Percentiles rank a stretch among this genome's conserved stretches.
These are phyloP conservation scores for Lucifuga dentata DNA, from an alignment of 2,113 vertebrate species.

Conservation along the genomic window DNA sequence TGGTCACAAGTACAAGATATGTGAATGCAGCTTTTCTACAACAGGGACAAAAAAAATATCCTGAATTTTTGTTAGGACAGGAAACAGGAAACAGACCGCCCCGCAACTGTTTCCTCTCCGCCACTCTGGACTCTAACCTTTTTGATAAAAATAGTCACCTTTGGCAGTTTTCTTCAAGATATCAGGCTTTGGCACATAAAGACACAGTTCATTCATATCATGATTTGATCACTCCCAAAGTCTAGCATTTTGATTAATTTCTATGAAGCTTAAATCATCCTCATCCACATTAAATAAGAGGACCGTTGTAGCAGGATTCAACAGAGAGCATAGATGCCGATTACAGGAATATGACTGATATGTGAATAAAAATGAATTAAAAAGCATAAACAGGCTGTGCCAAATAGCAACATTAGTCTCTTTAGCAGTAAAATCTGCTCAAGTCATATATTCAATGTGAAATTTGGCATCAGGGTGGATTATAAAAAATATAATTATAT, in stretches of 20 bases:
- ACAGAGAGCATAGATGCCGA: too few relatives aligned
- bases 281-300: too few relatives aligned
- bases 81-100: constrained; percentile 65
- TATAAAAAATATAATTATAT: too few relatives aligned
- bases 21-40: constrained; percentile 12
- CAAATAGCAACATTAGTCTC: neutral
- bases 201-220: neutral
- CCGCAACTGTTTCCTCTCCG: constrained; percentile 50
- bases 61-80: constrained; percentile 23
- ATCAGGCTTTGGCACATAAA: neutral
- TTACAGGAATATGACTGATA: too few relatives aligned
- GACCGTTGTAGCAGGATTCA: too few relatives aligned
- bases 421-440: neutral
- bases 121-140: constrained; percentile 15
- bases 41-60: constrained; percentile 18
- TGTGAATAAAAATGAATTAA: too few relatives aligned
- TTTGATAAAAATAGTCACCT: constrained; percentile 41
- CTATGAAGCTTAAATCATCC: neutral
- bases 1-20: neutral
- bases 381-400: too few relatives aligned
- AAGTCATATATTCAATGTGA: neutral
- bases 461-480: neutral
- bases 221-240: neutral
- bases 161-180: constrained; percentile 1
- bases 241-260: neutral